A percentile compares a stretch with the other conserved stretches of the same genome.
These are phyloP conservation scores for Atlantisia rogersi DNA, from an alignment of 2,113 vertebrate genomes.

Conservation along the genomic window DNA sequence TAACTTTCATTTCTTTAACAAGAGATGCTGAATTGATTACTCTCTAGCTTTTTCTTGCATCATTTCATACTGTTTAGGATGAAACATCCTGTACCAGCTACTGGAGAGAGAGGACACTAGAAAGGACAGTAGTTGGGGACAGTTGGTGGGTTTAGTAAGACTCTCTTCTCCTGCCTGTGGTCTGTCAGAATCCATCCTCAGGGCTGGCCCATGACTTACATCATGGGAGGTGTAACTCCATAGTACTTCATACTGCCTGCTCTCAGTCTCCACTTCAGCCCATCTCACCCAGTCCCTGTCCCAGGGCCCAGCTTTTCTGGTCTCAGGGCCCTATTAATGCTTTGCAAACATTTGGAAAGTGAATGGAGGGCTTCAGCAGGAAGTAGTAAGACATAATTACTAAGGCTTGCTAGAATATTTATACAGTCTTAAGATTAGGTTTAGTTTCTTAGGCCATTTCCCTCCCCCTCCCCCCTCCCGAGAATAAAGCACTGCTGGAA, in stretches of 20 bases:
- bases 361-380: not conserved
- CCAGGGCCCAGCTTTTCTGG: not conserved
- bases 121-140: not conserved
- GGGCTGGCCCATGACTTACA: not conserved
- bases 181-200: not conserved
- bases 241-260: fast-evolving
- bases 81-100: not conserved
- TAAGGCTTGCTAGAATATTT: not conserved
- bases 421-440: not conserved
- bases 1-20: not conserved
- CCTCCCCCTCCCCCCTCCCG: no score
- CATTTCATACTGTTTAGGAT: not conserved
- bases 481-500: not conserved
- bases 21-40: not conserved
- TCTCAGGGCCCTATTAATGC: not conserved
- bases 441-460: not conserved
- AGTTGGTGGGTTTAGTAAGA: not conserved
- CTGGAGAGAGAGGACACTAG: not conserved
- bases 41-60: not conserved
- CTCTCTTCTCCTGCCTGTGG: not conserved
- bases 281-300: not conserved
- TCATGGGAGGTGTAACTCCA: not conserved
- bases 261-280: not conserved
- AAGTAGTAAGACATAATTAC: not conserved
- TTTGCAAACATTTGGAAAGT: not conserved